These are phyloP conservation scores for Onychomys leucogaster DNA, from an alignment of 2,797 vertebrate species.

Conservation along the genomic window DNA sequence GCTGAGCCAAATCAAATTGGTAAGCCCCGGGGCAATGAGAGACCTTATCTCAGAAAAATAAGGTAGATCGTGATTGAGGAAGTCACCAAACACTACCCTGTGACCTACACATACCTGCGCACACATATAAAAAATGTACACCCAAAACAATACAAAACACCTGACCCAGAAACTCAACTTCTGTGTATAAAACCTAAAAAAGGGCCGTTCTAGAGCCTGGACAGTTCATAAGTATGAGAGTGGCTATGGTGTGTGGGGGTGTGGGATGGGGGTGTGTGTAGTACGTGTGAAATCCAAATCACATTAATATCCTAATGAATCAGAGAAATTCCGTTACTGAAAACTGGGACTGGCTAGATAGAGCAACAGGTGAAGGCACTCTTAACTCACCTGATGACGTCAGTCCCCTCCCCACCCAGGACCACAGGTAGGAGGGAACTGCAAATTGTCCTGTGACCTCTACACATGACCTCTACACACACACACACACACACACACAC, in stretches of 20 bases:
- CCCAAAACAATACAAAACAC: not conserved
- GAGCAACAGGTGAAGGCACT: not conserved
- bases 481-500: not conserved
- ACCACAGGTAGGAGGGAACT: not conserved
- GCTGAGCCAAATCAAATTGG: not conserved
- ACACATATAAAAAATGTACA: not conserved
- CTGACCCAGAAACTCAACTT: conserved; percentile 27
- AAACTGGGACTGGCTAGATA: not conserved
- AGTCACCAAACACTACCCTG: not conserved
- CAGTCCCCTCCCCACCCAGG: not conserved
- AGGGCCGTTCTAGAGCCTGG: not conserved
- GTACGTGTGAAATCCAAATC: not conserved
- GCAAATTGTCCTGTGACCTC: not conserved
- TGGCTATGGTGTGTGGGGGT: not conserved
- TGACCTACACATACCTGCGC: not conserved
- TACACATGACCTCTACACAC: not conserved
- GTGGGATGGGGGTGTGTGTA: not conserved
- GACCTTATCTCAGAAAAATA: not conserved
- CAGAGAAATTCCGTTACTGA: not conserved
- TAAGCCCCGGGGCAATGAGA: not conserved
- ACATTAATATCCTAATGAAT: not conserved
- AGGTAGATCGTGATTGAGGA: not conserved
- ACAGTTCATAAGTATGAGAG: not conserved
- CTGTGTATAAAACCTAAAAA: not conserved
- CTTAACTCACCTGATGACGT: not conserved